These are phyloP conservation scores for Penaeus indicus DNA, from an alignment of 1,140 invertebrate genomes.

Conservation along the genomic window DNA sequence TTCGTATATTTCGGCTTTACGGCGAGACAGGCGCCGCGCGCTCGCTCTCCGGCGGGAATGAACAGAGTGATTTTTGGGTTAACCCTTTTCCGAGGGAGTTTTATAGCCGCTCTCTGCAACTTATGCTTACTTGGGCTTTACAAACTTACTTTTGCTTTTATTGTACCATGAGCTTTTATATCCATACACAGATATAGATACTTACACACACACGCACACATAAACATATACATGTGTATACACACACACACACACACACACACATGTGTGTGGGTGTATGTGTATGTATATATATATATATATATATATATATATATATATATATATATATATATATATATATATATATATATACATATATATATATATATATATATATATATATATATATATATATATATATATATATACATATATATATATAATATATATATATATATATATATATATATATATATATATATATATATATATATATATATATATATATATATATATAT, in stretches of 20 bases:
- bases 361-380: too few species aligned
- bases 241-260: not conserved
- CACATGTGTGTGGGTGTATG: not conserved
- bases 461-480: constrained; percentile 27
- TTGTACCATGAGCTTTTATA: not conserved
- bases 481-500: constrained; percentile 22
- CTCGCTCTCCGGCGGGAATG: too few species aligned
- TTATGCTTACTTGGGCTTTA: too few species aligned
- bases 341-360: constrained; percentile 3
- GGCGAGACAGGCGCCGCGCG: too few species aligned
- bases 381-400: too few species aligned
- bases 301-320: not conserved
- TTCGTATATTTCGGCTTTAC: too few species aligned
- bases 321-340: constrained; percentile 26
- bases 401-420: too few species aligned
- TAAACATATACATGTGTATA: not conserved
- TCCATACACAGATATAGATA: not conserved
- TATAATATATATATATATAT: too few species aligned
- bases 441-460: not conserved
- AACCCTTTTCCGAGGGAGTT: too few species aligned
- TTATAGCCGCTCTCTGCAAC: too few species aligned
- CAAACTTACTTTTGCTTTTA: too few species aligned
- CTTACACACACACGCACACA: not conserved
- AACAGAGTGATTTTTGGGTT: too few species aligned
- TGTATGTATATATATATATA: not conserved